phyloP scores from a whole-genome alignment of 2,888 invertebrate species.

The Mythimna lalbum region DNA sequence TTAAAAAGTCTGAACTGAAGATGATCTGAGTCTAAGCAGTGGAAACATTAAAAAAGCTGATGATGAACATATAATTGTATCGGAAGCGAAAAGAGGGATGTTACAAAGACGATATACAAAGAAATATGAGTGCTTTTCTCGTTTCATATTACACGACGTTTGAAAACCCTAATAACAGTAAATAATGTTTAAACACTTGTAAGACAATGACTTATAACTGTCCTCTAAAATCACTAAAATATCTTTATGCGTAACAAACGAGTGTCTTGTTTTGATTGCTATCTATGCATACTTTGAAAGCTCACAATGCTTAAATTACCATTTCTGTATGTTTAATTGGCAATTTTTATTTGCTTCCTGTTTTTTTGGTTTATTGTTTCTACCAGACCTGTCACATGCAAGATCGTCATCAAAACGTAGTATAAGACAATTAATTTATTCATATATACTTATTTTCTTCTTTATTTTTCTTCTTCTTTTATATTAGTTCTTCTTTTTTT shows the following conservation, averaged over 20 bases:
- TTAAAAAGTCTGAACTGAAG: too few species aligned
- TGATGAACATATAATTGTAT: too few species aligned
- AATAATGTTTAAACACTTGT: slow-evolving; percentile 1
- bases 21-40: too few species aligned
- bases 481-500: too few species aligned
- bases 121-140: neutral
- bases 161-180: slow-evolving; percentile 26
- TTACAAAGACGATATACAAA: too few species aligned
- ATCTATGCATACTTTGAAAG: slow-evolving; percentile 39
- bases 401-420: neutral
- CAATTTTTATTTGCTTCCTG: neutral
- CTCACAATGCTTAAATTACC: slow-evolving; percentile 1
- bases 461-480: too few species aligned
- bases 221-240: slow-evolving; percentile 34
- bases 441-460: too few species aligned
- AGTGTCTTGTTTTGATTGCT: slow-evolving; percentile 36
- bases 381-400: neutral
- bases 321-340: neutral
- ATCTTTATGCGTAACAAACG: slow-evolving; percentile 14
- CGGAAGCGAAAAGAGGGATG: too few species aligned
- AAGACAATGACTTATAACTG: slow-evolving; percentile 48
- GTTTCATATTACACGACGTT: neutral
- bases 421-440: too few species aligned
- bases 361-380: neutral
- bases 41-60: too few species aligned